Conservation (phyloP, 2,888 invertebrate genomes). For the Diarsia rubi region DNA sequence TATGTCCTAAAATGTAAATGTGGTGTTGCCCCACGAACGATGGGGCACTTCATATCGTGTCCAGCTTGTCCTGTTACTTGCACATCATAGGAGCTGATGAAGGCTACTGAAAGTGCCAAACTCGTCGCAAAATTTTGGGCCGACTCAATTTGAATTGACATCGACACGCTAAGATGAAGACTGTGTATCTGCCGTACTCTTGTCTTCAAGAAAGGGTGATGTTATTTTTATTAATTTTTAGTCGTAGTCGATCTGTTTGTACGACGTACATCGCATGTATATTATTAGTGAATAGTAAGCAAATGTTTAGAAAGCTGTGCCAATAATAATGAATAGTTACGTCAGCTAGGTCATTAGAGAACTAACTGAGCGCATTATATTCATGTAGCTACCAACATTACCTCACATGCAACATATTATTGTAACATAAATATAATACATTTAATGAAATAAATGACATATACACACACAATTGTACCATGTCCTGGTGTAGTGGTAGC, state of each 20-base stretch:
- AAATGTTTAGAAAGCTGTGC: constrained; percentile 2
- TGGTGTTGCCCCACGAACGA: no score
- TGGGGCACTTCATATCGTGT: no score
- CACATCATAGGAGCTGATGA: no score
- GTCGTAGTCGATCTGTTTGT: neutral
- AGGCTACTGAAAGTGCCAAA: no score
- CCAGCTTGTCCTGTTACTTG: no score
- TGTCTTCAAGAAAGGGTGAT: neutral
- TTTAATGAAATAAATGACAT: neutral
- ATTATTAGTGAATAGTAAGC: neutral
- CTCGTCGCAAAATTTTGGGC: no score
- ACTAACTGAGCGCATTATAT: neutral
- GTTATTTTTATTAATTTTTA: no score
- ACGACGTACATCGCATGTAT: neutral
- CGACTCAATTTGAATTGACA: no score
- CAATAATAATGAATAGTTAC: neutral
- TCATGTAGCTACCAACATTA: neutral
- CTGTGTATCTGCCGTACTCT: neutral
- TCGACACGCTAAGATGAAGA: no score
- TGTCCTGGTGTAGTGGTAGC: neutral
- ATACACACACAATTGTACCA: neutral
- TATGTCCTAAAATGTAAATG: no score
- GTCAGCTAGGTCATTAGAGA: neutral
- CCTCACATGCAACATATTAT: neutral
- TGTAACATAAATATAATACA: neutral